Conservation (phyloP, 2,888 invertebrate species). For the Rhingia campestris region DNA sequence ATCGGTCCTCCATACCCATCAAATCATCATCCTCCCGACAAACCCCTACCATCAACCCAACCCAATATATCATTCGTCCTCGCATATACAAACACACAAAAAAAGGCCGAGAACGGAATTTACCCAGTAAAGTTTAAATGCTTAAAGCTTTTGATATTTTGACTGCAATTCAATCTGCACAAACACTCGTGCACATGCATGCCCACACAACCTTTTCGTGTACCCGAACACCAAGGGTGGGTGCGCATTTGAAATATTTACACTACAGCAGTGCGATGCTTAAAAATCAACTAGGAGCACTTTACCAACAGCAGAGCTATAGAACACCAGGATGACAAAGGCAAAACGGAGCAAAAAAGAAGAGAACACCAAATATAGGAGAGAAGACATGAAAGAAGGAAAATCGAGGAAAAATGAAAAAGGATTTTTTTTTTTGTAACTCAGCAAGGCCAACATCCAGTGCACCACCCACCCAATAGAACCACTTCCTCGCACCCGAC, state of each 20-base stretch:
- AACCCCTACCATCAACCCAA: no score
- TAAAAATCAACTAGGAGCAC: constrained; percentile 64
- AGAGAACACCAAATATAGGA: background rate
- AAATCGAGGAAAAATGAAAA: constrained; percentile 20
- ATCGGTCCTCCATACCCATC: constrained; percentile 26
- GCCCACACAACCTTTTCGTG: constrained; percentile 47
- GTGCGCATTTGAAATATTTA: constrained; percentile 69
- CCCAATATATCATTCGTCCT: constrained; percentile 46
- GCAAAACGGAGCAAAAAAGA: constrained; percentile 4
- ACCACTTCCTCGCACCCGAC: background rate
- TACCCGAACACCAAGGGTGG: constrained; percentile 36
- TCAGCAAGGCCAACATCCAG: constrained; percentile 60
- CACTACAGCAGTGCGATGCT: constrained; percentile 66
- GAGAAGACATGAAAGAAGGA: constrained; percentile 38
- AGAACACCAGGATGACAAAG: constrained; percentile 16
- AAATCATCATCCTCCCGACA: background rate
- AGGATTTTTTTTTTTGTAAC: constrained; percentile 40
- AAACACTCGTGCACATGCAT: constrained; percentile 46
- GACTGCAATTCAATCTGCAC: constrained; percentile 71
- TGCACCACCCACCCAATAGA: constrained; percentile 13
- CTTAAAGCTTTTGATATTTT: constrained; percentile 72
- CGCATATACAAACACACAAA: constrained; percentile 8
- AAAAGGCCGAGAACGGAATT: constrained; percentile 23
- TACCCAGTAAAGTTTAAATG: constrained; percentile 65
- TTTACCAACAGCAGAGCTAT: constrained; percentile 10